Percentiles rank a stretch among this genome's conserved stretches.
Conservation (phyloP, 2,797 vertebrate genomes). For the Arnoldichthys spilopterus region DNA sequence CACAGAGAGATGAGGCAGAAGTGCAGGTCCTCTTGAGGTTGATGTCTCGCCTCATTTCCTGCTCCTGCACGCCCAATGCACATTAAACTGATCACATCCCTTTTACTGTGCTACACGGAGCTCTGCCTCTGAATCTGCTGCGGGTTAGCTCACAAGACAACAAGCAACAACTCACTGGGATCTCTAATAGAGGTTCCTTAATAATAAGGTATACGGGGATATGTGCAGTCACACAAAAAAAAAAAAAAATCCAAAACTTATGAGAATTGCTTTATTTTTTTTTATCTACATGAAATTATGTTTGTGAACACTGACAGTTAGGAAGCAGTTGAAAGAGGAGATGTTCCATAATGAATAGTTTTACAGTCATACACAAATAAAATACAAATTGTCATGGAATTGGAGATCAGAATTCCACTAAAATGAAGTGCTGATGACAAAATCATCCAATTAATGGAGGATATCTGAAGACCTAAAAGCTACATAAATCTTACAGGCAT, state of each 20-base stretch:
- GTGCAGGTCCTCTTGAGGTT: constrained; percentile 39
- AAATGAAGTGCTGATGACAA: background rate
- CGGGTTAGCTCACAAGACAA: background rate
- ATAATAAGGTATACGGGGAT: background rate
- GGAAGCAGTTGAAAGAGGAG: background rate
- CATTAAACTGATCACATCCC: constrained; percentile 23
- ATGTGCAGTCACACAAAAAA: background rate
- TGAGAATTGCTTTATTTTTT: background rate
- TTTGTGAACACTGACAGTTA: background rate
- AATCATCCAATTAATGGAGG: background rate
- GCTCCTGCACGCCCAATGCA: constrained; percentile 18
- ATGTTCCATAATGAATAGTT: background rate
- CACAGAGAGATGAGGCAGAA: constrained; percentile 13
- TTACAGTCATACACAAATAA: background rate
- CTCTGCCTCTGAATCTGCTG: background rate
- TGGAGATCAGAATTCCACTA: background rate
- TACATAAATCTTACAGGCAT: background rate
- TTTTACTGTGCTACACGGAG: background rate
- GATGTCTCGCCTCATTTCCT: constrained; percentile 42
- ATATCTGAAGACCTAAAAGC: background rate
- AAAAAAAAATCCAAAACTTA: background rate
- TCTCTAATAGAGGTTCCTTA: background rate
- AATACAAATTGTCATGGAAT: background rate
- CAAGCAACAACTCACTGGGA: background rate
- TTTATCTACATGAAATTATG: background rate